These are phyloP conservation scores for Antrozous pallidus DNA, from an alignment of 2,797 vertebrate genomes.

Conservation along the genomic window DNA sequence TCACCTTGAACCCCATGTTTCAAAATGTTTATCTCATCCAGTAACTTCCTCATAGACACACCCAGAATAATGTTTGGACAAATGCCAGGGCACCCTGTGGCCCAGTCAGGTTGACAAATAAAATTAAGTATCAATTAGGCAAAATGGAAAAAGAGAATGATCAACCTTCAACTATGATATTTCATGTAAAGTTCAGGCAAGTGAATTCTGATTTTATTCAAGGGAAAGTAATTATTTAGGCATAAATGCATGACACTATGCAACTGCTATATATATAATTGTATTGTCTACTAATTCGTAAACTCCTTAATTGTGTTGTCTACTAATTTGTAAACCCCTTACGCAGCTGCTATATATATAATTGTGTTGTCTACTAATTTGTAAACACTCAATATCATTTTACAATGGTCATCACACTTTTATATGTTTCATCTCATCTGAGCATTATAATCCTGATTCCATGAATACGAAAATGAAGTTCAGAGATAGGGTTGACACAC, in stretches of 20 bases:
- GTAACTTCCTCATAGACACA: not conserved
- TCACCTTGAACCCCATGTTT: too few species aligned
- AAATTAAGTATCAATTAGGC: not conserved
- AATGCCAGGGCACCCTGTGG: not conserved
- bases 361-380: too few species aligned
- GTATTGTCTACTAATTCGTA: not conserved
- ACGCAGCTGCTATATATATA: too few species aligned
- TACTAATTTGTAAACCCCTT: too few species aligned
- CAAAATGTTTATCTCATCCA: not conserved
- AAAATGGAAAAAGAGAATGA: not conserved
- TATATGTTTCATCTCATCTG: too few species aligned
- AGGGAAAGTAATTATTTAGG: not conserved
- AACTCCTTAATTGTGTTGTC: too few species aligned
- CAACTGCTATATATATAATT: not conserved
- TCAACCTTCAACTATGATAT: not conserved
- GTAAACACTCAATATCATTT: too few species aligned
- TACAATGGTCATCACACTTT: too few species aligned
- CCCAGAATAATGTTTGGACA: not conserved
- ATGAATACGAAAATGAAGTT: not conserved
- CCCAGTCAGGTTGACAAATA: not conserved
- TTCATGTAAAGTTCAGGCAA: not conserved
- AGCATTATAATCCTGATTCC: not conserved
- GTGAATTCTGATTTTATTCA: not conserved
- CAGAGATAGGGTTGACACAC: not conserved
- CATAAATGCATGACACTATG: not conserved